Evolutionary conservation across 2,888 invertebrate species (phyloP), one percentile per base, ranked within the genome.

Genomic region (Drepana falcataria): DNA sequence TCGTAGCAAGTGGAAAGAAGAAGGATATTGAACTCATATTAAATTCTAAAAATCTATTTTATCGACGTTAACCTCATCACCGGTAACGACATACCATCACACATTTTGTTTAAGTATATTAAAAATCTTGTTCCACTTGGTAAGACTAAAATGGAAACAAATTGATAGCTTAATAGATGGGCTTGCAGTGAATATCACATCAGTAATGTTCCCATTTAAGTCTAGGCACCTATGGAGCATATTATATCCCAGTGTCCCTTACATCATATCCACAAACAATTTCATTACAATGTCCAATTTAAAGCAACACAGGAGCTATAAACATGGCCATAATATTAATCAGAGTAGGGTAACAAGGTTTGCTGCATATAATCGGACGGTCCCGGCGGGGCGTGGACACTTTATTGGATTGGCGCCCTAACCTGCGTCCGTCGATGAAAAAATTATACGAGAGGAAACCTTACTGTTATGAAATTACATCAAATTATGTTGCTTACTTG

Each of bases 381-480:
- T 81, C 87, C 76, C 88, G 79, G 85, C 85, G 82, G 88, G 88
- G 81, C 60, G 80, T 79, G 77, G 84, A 73, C 83, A 79, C 69
- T 80, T 87, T 87, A 89, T 90, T 90, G 87, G 86, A 89, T 90
- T 88, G 85, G 81, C 85, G 73, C 87, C 87, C 87, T 83, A 86
- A 87, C 87, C 85, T 86, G 86, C 72, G 44, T 44, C 78, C 67
- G 63, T 55, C 53, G 60, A 61, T 61, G 60, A 62, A 61, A 69
- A 65, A 68, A 59, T 56, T 56, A 54, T 54, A 60, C 53, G 56
- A 56, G 65, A 63, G 60, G 56, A 51, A 51, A 51, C 41, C 40
- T 51, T 34, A 41, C 51, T 51, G 51, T 37, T 40, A 40, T 34
- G 21, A 51, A 51, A 51, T 51, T 51, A 41, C 33, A 51, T 51